Base-by-base conservation (phyloP, 2,113 vertebrate species). In the Nipponia nippon region DNA sequence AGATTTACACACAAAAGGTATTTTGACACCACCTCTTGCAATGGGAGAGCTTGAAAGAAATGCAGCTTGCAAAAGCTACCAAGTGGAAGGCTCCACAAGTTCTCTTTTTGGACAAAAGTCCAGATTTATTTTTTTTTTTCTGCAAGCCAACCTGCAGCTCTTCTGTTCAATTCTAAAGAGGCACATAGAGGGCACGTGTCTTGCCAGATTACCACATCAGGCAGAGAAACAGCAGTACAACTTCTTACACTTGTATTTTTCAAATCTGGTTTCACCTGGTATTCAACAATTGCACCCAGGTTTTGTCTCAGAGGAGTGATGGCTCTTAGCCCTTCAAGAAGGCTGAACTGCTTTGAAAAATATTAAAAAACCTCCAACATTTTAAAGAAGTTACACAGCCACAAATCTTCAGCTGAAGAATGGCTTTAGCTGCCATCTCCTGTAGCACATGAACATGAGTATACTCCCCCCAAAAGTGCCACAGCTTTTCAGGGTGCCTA, bases 121-220 rank as follows among this genome's bases (percentile, higher is more conserved):
- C 16, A 63, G 11, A 29, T 52, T 23, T 46, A 22, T 67, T 63
- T 47, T 3, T 10, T 67, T 88, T 81, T 62, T 34, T 23, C 18
- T 82, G 10, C 30, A 82, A 4, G 4, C 2, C 59, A 73, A 7
- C 2, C 13, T 62, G 6, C n/a, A 67, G 14, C 8, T 59, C 29
- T 42, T 88, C 27, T 46, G 22, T 38, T 70, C 19, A 5, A 1
- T 40, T 71, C 65, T 63, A 29, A 11, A 69, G 32, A 58, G n/a
- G 22, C n/a, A 55, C 10, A 50, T 8, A 49, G 32, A 52, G 10
- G 19, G 22, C 16, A 69, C 0, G 0, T 56, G 20, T 30, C 61
- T 76, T 72, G 20, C 32, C 61, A 89, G 40, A n/a, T 46, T 84
- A 78, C 7, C 17, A 40, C 17, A 62, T 9, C 16, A 53, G 17